A percentile compares a stretch with the other conserved stretches of the same genome.
Evolutionary conservation across 1,140 invertebrate species (phyloP).

Genomic region (Saccostrea cuccullata): DNA sequence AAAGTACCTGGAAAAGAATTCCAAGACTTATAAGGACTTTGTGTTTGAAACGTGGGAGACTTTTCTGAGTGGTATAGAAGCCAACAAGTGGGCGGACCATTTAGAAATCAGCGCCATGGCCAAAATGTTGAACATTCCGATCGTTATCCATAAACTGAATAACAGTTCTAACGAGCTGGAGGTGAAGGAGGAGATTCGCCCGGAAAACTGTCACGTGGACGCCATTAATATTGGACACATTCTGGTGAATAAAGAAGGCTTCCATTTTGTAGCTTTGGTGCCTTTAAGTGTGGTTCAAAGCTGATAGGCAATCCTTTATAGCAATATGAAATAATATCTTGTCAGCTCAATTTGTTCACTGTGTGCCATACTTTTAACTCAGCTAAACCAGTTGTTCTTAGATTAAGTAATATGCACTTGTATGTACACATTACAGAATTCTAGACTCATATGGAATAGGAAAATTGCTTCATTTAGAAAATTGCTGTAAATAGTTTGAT

Average conservation of each 20-base stretch:
- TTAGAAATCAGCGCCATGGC: slow-evolving; percentile 13
- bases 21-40: not conserved
- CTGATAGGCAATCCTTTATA: not conserved
- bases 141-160: slow-evolving; percentile 3
- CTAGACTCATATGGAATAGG: not conserved
- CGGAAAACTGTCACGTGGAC: not conserved
- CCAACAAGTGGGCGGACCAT: slow-evolving; percentile 23
- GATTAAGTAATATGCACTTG: not conserved
- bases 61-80: not conserved
- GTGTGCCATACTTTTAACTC: not conserved
- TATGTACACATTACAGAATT: not conserved
- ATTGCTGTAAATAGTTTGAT: too few relatives aligned
- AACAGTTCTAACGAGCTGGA: not conserved
- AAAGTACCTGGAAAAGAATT: slow-evolving; percentile 16
- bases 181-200: slow-evolving; percentile 3
- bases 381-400: not conserved
- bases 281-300: not conserved
- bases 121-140: not conserved
- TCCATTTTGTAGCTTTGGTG: slow-evolving; percentile 19
- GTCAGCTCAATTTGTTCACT: not conserved
- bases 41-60: not conserved
- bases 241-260: slow-evolving; percentile 9
- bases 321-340: not conserved
- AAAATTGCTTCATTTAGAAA: too few relatives aligned
- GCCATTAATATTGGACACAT: not conserved